Base-by-base conservation (phyloP, 2,888 invertebrate species). In the Zaprionus obscuricornis region DNA sequence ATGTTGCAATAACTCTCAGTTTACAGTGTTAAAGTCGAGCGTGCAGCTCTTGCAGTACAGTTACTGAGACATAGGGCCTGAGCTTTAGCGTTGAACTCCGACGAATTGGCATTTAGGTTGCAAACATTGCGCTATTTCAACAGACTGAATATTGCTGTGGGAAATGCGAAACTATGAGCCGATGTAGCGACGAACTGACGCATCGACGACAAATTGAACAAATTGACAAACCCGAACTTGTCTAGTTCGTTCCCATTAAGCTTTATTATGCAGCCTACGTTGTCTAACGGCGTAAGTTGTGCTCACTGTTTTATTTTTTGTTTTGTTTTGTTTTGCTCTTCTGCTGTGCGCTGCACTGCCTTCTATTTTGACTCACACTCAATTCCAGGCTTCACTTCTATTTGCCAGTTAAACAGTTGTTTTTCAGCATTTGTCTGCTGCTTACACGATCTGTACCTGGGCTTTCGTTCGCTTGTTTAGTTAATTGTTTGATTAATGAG, bases 361-460 rank as follows among this genome's bases (percentile, higher is more conserved):
- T 58, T 40, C 47, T 8, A 22, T 11, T 52, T 58, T 40, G 47
- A 65, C 62, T 64, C 65, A 59, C 59, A 47, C 77, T 78, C 62
- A 70, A 70, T 74, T 51, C 57, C 63, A 47, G 66, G 72, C 72
- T 70, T 76, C 33, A 66, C 63, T 60, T 62, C 56, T 67, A 56
- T 65, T 36, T 42, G 36, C 31, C 24, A 42, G 17, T 40, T 14
- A 55, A 71, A 74, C 77, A 83, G 81, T 75, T 81, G 77, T 68
- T 73, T 68, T 67, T 67, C 62, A 70, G 68, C 65, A 66, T 45
- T 73, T 56, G 63, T 57, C 47, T 56, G 40, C 66, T 57, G 66
- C 54, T 64, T 69, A 66, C 69, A 66, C 82, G 74, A 76, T 81
- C 66, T 45, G 73, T 26, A n/a, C n/a, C 46, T 36, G 22, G 42